A percentile compares a stretch with the other conserved stretches of the same genome.
phyloP scores from a whole-genome alignment of 1,140 invertebrate species.

The Micrasema minimum region DNA sequence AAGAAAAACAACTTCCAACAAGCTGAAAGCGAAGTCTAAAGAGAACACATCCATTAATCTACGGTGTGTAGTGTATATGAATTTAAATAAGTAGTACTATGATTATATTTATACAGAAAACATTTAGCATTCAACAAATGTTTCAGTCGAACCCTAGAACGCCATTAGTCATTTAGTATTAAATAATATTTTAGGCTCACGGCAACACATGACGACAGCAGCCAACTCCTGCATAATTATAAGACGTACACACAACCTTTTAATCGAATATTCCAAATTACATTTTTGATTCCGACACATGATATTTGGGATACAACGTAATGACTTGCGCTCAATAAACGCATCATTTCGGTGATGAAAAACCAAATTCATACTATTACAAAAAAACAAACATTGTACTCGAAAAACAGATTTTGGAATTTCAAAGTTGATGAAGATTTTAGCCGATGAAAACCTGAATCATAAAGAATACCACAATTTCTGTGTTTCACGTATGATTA shows the following conservation, averaged over 20 bases:
- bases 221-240: constrained; percentile 45
- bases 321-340: neutral
- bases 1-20: too few relatives aligned
- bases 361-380: too few relatives aligned
- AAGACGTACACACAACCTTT: constrained; percentile 42
- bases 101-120: too few relatives aligned
- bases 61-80: too few relatives aligned
- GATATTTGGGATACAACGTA: neutral
- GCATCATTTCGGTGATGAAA: constrained; percentile 1
- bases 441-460: constrained; percentile 10
- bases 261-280: constrained; percentile 44
- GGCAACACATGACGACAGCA: constrained; percentile 32
- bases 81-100: too few relatives aligned
- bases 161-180: too few relatives aligned
- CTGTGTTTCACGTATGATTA: too few relatives aligned
- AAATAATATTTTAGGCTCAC: constrained; percentile 28
- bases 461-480: too few relatives aligned
- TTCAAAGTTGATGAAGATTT: neutral
- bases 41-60: too few relatives aligned
- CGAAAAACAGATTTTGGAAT: constrained; percentile 1
- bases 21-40: too few relatives aligned
- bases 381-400: constrained; percentile 7
- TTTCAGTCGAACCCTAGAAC: too few relatives aligned
- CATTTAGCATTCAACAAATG: too few relatives aligned
- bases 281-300: constrained; percentile 39